Conservation (phyloP, 1,140 invertebrate genomes). For the Phymorhynchus buccinoides region DNA sequence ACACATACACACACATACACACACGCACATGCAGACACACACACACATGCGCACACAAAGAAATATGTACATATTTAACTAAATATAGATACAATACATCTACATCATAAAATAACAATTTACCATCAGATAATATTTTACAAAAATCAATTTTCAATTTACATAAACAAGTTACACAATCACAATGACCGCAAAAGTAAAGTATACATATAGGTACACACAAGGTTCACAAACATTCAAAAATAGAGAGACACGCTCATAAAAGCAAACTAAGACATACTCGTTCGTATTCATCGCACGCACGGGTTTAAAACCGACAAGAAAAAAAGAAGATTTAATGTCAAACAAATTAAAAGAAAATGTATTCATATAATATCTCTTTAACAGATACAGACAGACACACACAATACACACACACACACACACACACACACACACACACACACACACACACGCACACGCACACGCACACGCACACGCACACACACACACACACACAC, state of each 20-base stretch:
- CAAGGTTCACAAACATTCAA: not conserved
- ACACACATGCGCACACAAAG: too few relatives aligned
- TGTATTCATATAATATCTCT: not conserved
- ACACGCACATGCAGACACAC: not conserved
- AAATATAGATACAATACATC: too few relatives aligned
- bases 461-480: not conserved
- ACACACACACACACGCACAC: not conserved
- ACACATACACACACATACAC: not conserved
- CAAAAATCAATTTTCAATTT: too few relatives aligned
- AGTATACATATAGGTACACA: not conserved
- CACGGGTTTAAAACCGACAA: too few relatives aligned
- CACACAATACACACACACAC: slow-evolving; percentile 3
- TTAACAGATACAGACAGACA: not conserved
- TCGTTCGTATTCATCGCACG: not conserved
- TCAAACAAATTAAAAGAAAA: not conserved
- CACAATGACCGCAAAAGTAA: not conserved
- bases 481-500: not conserved
- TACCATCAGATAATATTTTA: too few relatives aligned
- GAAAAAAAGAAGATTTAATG: not conserved
- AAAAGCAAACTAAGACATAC: not conserved
- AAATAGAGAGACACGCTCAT: not conserved
- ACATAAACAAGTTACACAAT: too few relatives aligned
- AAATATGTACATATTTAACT: too few relatives aligned
- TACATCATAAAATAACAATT: too few relatives aligned
- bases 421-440: slow-evolving; percentile 32